Evolutionary conservation across 2,888 invertebrate genomes (phyloP).

Genomic region (Drosophila diplacantha): DNA sequence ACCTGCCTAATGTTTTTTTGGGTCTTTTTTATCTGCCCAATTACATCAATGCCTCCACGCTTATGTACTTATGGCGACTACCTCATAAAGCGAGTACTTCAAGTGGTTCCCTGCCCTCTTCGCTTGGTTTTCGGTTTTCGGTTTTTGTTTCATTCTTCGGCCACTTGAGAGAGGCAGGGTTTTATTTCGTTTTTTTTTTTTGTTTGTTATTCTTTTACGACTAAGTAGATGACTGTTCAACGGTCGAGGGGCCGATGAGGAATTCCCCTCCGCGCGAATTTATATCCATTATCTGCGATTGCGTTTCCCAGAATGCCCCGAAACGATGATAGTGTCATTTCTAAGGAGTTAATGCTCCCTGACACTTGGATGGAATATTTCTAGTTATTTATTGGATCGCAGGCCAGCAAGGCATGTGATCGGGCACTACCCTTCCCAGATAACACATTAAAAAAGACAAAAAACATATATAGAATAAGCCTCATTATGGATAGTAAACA

Average conservation of each 20-base stretch:
- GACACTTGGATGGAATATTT: constrained; percentile 25
- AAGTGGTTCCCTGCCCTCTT: constrained; percentile 25
- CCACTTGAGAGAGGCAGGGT: constrained; percentile 18
- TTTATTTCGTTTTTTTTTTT: constrained; percentile 8
- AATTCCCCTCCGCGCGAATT: constrained; percentile 16
- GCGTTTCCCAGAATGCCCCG: constrained; percentile 19
- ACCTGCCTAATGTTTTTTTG: constrained; percentile 6
- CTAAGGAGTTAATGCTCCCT: constrained; percentile 8
- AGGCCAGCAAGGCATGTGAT: constrained; percentile 13
- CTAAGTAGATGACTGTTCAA: constrained; percentile 18
- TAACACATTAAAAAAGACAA: background rate
- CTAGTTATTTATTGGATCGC: constrained; percentile 10
- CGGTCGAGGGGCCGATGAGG: constrained; percentile 9
- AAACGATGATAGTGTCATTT: constrained; percentile 23
- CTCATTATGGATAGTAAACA: background rate
- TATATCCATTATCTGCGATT: constrained; percentile 20
- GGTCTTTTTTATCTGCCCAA: constrained; percentile 29
- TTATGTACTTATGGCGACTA: constrained; percentile 25
- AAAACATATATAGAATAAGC: background rate
- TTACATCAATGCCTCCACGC: constrained; percentile 31
- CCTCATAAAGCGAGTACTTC: constrained; percentile 12
- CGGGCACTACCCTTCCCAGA: background rate
- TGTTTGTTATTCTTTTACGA: constrained; percentile 11
- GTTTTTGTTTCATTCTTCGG: background rate
- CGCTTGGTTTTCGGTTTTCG: too few species aligned